A percentile compares a stretch with the other conserved stretches of the same genome.
phyloP scores from a whole-genome alignment of 2,113 vertebrate species.

The Rallus limicola region DNA sequence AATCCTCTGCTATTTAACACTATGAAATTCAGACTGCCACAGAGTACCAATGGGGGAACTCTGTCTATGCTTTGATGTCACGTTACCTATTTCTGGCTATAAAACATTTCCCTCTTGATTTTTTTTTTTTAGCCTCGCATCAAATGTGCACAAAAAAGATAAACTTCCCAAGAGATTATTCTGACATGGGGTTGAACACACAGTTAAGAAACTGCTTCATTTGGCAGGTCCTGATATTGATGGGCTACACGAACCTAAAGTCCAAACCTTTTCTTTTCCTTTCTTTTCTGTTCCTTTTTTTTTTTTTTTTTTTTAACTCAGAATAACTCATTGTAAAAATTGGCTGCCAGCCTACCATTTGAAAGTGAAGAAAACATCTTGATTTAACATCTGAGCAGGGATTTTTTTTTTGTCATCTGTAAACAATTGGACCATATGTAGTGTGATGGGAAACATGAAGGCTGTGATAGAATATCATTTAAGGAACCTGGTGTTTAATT shows the following conservation, averaged over 20 bases:
- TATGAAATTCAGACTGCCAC: slow-evolving; percentile 71
- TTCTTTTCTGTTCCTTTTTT: neutral
- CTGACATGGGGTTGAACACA: neutral
- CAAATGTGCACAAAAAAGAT: slow-evolving; percentile 56
- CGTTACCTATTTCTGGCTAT: slow-evolving; percentile 69
- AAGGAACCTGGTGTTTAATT: slow-evolving; percentile 75
- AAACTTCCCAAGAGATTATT: slow-evolving; percentile 52
- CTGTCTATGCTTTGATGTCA: slow-evolving; percentile 62
- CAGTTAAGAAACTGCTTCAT: slow-evolving; percentile 21
- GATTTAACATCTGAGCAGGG: slow-evolving; percentile 83
- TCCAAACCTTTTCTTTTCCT: slow-evolving; percentile 54
- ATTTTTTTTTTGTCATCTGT: slow-evolving; percentile 78
- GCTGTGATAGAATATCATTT: slow-evolving; percentile 74
- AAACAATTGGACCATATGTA: slow-evolving; percentile 86
- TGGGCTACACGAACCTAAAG: slow-evolving; percentile 36
- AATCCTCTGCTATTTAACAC: slow-evolving; percentile 59
- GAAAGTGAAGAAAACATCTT: slow-evolving; percentile 84
- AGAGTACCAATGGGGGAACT: slow-evolving; percentile 61
- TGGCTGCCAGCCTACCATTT: slow-evolving; percentile 79
- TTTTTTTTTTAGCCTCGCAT: slow-evolving; percentile 28
- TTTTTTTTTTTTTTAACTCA: neutral
- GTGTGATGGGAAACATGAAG: slow-evolving; percentile 81
- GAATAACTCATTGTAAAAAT: slow-evolving; percentile 76
- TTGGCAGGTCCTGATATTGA: slow-evolving; percentile 60
- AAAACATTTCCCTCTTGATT: slow-evolving; percentile 57